These are phyloP conservation scores for Agonopterix subpropinquella DNA, from an alignment of 2,888 invertebrate genomes.

Conservation along the genomic window DNA sequence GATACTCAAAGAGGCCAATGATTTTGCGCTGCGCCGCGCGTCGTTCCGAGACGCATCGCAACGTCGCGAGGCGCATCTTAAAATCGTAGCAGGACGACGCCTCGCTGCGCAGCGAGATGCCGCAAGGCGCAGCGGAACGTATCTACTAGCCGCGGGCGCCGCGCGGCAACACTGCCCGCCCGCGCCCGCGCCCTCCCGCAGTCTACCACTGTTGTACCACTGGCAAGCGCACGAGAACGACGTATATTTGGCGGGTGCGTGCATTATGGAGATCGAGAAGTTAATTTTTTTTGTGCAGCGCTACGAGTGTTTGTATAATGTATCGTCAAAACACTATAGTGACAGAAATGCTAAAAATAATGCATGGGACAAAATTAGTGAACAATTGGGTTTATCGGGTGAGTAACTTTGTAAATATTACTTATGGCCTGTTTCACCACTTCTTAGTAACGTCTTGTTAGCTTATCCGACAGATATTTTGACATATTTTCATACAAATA, in stretches of 20 bases:
- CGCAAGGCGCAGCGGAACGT: background rate
- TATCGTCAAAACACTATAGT: slow-evolving; percentile 5
- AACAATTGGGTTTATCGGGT: slow-evolving; percentile 4
- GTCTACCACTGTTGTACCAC: background rate
- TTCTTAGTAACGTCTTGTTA: too few species aligned
- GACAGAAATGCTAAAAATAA: slow-evolving; percentile 5
- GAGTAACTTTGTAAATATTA: slow-evolving; percentile 1
- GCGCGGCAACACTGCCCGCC: background rate
- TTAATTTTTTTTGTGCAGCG: slow-evolving; percentile 1
- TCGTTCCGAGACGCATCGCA: background rate
- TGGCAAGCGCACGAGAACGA: background rate
- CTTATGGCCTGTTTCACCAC: background rate
- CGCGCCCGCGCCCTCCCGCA: background rate
- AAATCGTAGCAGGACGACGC: background rate
- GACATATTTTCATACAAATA: too few species aligned
- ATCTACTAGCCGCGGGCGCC: background rate
- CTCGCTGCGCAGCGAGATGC: background rate
- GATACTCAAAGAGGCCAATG: background rate
- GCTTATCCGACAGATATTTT: too few species aligned
- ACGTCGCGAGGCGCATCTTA: background rate
- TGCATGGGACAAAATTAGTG: slow-evolving; percentile 4
- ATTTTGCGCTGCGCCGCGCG: background rate
- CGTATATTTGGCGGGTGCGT: slow-evolving; percentile 1
- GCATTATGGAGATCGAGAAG: slow-evolving; percentile 1
- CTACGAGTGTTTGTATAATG: slow-evolving; percentile 4